These are phyloP conservation scores for Nerophis lumbriciformis DNA, from an alignment of 2,113 vertebrate species.

Conservation along the genomic window DNA sequence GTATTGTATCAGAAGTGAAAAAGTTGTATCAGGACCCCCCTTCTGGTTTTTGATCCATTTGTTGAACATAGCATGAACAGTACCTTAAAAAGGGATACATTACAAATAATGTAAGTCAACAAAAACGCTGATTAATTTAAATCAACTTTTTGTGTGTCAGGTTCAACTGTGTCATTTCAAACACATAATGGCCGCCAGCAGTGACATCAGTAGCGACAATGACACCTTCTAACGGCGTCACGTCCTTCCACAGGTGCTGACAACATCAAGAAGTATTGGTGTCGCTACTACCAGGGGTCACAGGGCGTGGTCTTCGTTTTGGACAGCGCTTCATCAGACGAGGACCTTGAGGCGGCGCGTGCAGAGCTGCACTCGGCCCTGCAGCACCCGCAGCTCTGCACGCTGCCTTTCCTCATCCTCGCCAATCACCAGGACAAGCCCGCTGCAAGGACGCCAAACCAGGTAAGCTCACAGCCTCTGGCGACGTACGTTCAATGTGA, in stretches of 20 bases:
- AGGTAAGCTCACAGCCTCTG: slow-evolving; percentile 73
- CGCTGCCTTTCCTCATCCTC: slow-evolving; percentile 95
- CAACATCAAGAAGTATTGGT: slow-evolving; percentile 98
- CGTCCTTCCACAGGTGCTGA: slow-evolving; percentile 79
- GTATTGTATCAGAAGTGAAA: no score
- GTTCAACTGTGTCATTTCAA: no score
- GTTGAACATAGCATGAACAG: no score
- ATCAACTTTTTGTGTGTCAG: no score
- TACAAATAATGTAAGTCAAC: no score
- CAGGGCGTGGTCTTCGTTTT: slow-evolving; percentile 96
- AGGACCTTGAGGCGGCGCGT: slow-evolving; percentile 89
- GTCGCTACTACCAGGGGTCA: slow-evolving; percentile 98
- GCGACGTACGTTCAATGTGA: not conserved
- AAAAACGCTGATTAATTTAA: no score
- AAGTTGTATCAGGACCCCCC: no score
- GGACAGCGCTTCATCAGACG: slow-evolving; percentile 92
- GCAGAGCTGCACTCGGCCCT: slow-evolving; percentile 94
- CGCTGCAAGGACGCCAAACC: slow-evolving; percentile 86
- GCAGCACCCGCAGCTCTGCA: slow-evolving; percentile 96
- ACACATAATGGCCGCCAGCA: not conserved
- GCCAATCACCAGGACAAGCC: slow-evolving; percentile 99
- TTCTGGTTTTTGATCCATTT: no score
- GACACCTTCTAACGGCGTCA: slow-evolving; percentile 2
- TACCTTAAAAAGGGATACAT: no score
- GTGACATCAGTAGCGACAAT: not conserved